Evolutionary conservation across 2,113 vertebrate species (phyloP).

Genomic region (Laticauda laticaudata): DNA sequence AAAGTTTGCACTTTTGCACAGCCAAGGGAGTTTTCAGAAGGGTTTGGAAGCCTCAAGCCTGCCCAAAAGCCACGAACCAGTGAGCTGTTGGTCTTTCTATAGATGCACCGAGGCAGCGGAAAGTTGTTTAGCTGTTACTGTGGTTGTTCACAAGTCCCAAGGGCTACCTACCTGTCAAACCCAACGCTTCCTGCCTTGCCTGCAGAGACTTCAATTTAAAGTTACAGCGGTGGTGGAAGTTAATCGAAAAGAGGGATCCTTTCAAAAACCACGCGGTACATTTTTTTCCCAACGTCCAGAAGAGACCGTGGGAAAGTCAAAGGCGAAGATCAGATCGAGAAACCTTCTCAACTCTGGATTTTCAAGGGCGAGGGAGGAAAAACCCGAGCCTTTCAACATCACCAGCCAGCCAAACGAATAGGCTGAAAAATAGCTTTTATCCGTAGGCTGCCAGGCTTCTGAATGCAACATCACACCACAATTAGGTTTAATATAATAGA

Average conservation of each 20-base stretch:
- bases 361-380: too few species aligned
- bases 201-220: slow-evolving; percentile 23
- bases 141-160: slow-evolving; percentile 21
- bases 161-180: slow-evolving; percentile 27
- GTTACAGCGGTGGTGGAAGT: neutral
- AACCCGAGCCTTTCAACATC: too few species aligned
- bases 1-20: fast-evolving
- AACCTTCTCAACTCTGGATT: neutral
- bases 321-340: neutral
- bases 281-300: neutral
- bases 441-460: too few species aligned
- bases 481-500: too few species aligned
- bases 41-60: slow-evolving; percentile 11
- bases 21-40: slow-evolving; percentile 9
- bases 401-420: too few species aligned
- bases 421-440: too few species aligned
- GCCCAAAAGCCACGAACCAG: neutral
- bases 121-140: neutral
- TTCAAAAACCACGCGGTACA: neutral
- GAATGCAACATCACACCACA: too few species aligned
- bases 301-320: neutral
- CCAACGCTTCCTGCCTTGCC: slow-evolving; percentile 47
- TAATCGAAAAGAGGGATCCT: neutral
- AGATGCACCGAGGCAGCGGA: slow-evolving; percentile 33
- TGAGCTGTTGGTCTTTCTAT: neutral